Conservation (phyloP, 2,888 invertebrate genomes). For the Hypselothyrea guttata region DNA sequence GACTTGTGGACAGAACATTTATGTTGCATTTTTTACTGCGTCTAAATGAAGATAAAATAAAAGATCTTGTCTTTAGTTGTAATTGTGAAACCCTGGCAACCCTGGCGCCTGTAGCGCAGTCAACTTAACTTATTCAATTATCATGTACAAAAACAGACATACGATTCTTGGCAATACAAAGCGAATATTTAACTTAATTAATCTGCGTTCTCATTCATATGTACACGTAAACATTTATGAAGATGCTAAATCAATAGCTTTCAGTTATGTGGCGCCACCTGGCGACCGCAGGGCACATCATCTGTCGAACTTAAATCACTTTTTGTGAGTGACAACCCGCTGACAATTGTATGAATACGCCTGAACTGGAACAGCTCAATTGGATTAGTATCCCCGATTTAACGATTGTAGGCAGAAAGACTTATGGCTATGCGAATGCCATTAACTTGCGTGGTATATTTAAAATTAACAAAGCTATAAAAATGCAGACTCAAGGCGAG, state of each 20-base stretch:
- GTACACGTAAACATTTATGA: no score
- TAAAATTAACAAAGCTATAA: conserved; percentile 73
- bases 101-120: no score
- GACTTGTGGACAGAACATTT: conserved; percentile 40
- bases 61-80: conserved; percentile 24
- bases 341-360: conserved; percentile 57
- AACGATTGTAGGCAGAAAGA: conserved; percentile 21
- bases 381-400: conserved; percentile 11
- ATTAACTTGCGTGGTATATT: conserved; percentile 65
- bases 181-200: no score
- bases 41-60: conserved; percentile 41
- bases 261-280: conserved; percentile 51
- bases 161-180: no score
- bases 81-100: conserved; percentile 51
- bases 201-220: no score
- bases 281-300: conserved; percentile 17
- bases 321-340: conserved; percentile 74
- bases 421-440: conserved; percentile 18
- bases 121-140: no score
- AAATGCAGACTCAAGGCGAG: conserved; percentile 49
- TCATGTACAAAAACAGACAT: no score
- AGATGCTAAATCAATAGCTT: no score
- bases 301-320: conserved; percentile 56
- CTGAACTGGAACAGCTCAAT: conserved; percentile 45
- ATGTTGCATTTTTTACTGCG: conserved; percentile 52